phyloP scores from a whole-genome alignment of 2,797 vertebrate genomes.

The Myotis vivesi region DNA sequence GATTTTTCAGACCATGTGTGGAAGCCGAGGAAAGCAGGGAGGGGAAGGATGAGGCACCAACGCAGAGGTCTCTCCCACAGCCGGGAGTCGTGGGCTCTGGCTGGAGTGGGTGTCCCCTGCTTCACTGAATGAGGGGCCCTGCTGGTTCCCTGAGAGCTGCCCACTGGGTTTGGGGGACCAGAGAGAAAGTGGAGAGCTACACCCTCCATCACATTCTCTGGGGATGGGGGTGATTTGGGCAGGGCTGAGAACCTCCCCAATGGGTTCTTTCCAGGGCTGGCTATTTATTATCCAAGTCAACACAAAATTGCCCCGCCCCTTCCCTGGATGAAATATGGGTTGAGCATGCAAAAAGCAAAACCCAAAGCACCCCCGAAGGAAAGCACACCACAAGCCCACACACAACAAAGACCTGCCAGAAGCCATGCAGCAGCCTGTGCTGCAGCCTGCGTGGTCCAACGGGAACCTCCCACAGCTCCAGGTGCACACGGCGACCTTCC shows the following conservation, averaged over 20 bases:
- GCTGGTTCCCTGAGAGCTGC: neutral
- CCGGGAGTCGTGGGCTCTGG: neutral
- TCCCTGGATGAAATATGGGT: slow-evolving; percentile 34
- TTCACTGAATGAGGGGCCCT: neutral
- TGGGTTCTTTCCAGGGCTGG: neutral
- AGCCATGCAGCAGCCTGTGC: slow-evolving; percentile 80
- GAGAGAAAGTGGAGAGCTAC: neutral
- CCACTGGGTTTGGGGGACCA: neutral
- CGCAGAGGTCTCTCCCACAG: neutral
- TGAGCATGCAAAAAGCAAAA: slow-evolving; percentile 80
- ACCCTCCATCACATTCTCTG: neutral
- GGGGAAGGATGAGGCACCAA: neutral
- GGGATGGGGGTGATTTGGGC: neutral
- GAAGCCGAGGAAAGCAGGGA: neutral
- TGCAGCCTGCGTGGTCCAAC: slow-evolving; percentile 38
- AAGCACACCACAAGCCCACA: slow-evolving; percentile 36
- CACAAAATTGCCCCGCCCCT: neutral
- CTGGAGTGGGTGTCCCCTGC: neutral
- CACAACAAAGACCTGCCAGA: slow-evolving; percentile 64
- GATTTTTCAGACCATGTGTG: neutral
- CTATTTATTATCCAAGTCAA: neutral
- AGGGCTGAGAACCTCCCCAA: neutral
- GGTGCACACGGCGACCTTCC: slow-evolving; percentile 72
- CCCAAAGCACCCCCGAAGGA: slow-evolving; percentile 33
- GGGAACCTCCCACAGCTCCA: slow-evolving; percentile 46